These are phyloP conservation scores for Aelia acuminata DNA, from an alignment of 2,888 invertebrate genomes.

Conservation along the genomic window DNA sequence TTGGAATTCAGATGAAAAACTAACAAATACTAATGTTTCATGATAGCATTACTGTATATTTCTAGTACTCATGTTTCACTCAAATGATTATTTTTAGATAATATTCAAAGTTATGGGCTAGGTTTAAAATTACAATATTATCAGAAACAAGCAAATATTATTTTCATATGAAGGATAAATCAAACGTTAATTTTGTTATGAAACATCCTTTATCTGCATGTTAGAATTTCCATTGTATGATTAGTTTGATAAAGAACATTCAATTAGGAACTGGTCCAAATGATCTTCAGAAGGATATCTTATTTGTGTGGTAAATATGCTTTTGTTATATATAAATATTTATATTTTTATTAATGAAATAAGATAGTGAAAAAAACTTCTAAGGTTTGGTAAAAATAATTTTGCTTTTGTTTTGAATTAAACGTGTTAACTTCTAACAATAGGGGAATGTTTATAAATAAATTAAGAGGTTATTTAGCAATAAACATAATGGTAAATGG, in stretches of 20 bases:
- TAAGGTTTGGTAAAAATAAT: background rate
- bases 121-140: background rate
- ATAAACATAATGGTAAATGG: background rate
- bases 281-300: constrained; percentile 41
- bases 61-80: background rate
- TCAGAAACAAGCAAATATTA: background rate
- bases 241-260: constrained; percentile 37
- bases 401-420: background rate
- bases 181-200: constrained; percentile 31
- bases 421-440: background rate
- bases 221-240: constrained; percentile 25
- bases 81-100: background rate
- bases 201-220: constrained; percentile 44
- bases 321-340: background rate
- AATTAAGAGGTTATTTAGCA: background rate
- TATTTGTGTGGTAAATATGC: constrained; percentile 11
- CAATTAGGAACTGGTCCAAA: constrained; percentile 8
- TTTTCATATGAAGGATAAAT: background rate
- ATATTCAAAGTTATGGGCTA: background rate
- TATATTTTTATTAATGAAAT: background rate
- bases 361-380: background rate
- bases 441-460: background rate
- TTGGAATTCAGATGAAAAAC: background rate
- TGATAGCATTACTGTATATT: constrained; percentile 11
- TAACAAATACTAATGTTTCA: background rate